These are phyloP conservation scores for Etheostoma spectabile DNA, from an alignment of 2,113 vertebrate genomes.

Conservation along the genomic window DNA sequence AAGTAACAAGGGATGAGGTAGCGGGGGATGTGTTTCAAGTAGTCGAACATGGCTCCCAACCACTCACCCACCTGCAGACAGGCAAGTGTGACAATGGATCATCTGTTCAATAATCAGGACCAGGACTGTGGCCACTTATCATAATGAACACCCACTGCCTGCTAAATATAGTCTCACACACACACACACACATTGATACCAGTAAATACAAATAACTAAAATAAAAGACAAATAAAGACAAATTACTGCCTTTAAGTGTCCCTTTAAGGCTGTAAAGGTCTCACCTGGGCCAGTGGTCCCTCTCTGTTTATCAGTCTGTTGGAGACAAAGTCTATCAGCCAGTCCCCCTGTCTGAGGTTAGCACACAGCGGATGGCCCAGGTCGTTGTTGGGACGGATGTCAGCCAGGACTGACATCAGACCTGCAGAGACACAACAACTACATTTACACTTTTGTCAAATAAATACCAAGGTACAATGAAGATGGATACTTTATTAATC, in stretches of 20 bases:
- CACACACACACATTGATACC: neutral
- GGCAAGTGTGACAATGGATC: neutral
- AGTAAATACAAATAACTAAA: neutral
- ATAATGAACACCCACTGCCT: too few species aligned
- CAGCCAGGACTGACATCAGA: slow-evolving; percentile 92
- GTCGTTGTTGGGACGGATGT: slow-evolving; percentile 94
- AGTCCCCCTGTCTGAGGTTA: slow-evolving; percentile 96
- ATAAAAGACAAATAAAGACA: too few species aligned
- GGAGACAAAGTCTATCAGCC: slow-evolving; percentile 96
- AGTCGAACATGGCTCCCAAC: slow-evolving; percentile 92
- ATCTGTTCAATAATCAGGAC: neutral
- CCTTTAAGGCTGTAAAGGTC: neutral
- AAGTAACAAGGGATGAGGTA: slow-evolving; percentile 98
- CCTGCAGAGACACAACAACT: slow-evolving; percentile 78
- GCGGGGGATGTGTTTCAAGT: slow-evolving; percentile 93
- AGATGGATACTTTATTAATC: too few species aligned
- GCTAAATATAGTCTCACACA: too few species aligned
- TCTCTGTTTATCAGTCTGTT: slow-evolving; percentile 88
- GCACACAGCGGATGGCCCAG: slow-evolving; percentile 95
- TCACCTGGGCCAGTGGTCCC: slow-evolving; percentile 89
- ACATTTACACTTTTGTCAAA: neutral
- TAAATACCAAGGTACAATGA: neutral
- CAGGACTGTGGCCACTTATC: neutral
- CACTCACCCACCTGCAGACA: slow-evolving; percentile 91
- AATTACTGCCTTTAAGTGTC: too few species aligned